Conservation (phyloP, 2,888 invertebrate genomes). For the Eledona agricola region DNA sequence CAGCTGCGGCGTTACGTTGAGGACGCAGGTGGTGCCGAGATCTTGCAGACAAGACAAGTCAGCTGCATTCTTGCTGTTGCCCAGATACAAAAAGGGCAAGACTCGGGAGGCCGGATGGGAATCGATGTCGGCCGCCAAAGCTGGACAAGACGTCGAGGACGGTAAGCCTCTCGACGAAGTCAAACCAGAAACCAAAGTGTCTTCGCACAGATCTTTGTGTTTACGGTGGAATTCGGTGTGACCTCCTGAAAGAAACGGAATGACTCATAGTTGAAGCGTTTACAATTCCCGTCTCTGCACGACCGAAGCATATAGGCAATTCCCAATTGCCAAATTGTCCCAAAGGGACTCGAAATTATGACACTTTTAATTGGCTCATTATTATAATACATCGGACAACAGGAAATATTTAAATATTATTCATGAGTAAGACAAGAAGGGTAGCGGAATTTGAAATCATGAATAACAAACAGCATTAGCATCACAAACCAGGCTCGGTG, state of each 20-base stretch:
- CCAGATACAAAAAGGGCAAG: slow-evolving; percentile 81
- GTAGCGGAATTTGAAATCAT: slow-evolving; percentile 44
- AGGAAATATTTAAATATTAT: slow-evolving; percentile 28
- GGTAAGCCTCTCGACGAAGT: slow-evolving; percentile 52
- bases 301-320: slow-evolving; percentile 33
- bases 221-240: slow-evolving; percentile 76
- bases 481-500: slow-evolving; percentile 28
- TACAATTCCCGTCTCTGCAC: slow-evolving; percentile 22
- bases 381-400: slow-evolving; percentile 21
- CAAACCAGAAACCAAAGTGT: slow-evolving; percentile 67
- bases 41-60: slow-evolving; percentile 73
- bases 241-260: slow-evolving; percentile 67
- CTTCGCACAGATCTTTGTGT: slow-evolving; percentile 78
- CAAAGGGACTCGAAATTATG: no score
- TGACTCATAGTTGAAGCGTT: slow-evolving; percentile 36
- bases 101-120: slow-evolving; percentile 80
- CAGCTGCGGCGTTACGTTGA: slow-evolving; percentile 82
- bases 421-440: slow-evolving; percentile 43
- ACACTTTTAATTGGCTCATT: slow-evolving; percentile 26
- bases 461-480: slow-evolving; percentile 30
- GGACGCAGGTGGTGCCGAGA: slow-evolving; percentile 77
- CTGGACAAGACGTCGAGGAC: slow-evolving; percentile 65
- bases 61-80: slow-evolving; percentile 83
- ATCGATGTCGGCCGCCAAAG: slow-evolving; percentile 69
- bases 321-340: not conserved